Percentiles rank a stretch among this genome's conserved stretches.
These are phyloP conservation scores for Steromphala cineraria DNA, from an alignment of 2,888 invertebrate species.

Conservation along the genomic window DNA sequence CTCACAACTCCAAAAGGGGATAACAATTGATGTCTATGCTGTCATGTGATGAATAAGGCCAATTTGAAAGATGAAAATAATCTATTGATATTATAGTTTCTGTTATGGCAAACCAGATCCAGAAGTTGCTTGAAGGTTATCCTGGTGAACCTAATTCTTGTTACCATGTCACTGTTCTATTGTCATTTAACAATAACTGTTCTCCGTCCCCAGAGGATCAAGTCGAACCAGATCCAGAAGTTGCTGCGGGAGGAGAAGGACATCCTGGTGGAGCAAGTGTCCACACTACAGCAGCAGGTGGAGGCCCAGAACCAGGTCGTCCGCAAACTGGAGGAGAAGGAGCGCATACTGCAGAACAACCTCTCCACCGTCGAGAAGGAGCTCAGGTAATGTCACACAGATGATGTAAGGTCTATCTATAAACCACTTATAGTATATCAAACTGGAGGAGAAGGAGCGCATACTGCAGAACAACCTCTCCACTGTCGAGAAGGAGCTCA, in stretches of 20 bases:
- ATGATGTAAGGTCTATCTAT: too few species aligned
- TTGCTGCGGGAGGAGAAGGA: slow-evolving; percentile 95
- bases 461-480: slow-evolving; percentile 92
- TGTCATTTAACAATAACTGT: too few species aligned
- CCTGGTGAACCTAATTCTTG: too few species aligned
- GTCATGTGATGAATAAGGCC: too few species aligned
- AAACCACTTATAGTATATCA: too few species aligned
- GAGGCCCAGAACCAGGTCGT: slow-evolving; percentile 96
- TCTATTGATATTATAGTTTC: too few species aligned
- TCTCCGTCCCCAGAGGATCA: slow-evolving; percentile 70
- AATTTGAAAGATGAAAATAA: too few species aligned
- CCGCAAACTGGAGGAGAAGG: slow-evolving; percentile 95
- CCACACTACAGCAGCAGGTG: slow-evolving; percentile 89
- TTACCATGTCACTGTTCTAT: too few species aligned
- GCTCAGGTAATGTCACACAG: slow-evolving; percentile 79
- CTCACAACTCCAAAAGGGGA: too few species aligned
- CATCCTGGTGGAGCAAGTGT: slow-evolving; percentile 90
- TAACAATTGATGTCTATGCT: too few species aligned
- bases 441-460: slow-evolving; percentile 96
- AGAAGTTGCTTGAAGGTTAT: too few species aligned
- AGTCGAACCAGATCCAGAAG: slow-evolving; percentile 93
- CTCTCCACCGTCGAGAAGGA: slow-evolving; percentile 96
- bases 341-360: slow-evolving; percentile 92
- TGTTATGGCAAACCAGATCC: too few species aligned
- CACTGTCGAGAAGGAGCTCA: slow-evolving; percentile 92